These are phyloP conservation scores for Promerops cafer DNA, from an alignment of 2,113 vertebrate genomes.

Conservation along the genomic window DNA sequence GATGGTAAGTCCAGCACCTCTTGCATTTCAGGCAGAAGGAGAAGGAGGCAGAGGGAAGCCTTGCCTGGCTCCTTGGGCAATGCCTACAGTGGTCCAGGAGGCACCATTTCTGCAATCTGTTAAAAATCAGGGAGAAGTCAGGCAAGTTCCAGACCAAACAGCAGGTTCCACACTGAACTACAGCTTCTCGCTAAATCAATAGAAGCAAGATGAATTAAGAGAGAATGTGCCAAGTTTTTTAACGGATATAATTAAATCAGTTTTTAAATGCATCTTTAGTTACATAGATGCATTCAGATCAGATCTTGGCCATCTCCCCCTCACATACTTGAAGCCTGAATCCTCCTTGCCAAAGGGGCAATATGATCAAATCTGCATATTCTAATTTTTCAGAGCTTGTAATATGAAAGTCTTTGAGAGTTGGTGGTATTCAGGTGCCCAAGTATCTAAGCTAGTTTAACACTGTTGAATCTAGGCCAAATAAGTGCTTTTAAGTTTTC, in stretches of 20 bases:
- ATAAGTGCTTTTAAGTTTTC: conserved; percentile 64
- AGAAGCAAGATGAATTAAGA: conserved; percentile 10
- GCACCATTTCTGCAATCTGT: not conserved
- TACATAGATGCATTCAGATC: conserved; percentile 2
- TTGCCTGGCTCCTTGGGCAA: not conserved
- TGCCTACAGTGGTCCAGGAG: not conserved
- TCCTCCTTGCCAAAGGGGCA: conserved; percentile 44
- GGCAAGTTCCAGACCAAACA: not conserved
- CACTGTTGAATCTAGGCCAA: conserved; percentile 58
- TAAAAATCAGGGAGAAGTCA: not conserved
- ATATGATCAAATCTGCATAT: conserved; percentile 58
- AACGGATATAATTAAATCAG: conserved; percentile 43
- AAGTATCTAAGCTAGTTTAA: conserved; percentile 40
- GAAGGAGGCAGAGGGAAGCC: not conserved
- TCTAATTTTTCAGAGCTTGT: conserved; percentile 42
- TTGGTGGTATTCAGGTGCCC: conserved; percentile 38
- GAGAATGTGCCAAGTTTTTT: not conserved
- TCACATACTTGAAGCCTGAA: conserved; percentile 27
- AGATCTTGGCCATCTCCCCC: conserved; percentile 36
- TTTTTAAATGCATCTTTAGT: conserved; percentile 53
- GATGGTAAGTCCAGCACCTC: not conserved
- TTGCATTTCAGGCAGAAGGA: not conserved
- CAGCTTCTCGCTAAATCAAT: conserved; percentile 15
- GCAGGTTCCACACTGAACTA: not conserved
- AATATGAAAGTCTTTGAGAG: conserved; percentile 44